Base-by-base conservation (phyloP, 1,140 invertebrate genomes). In the Drosophila pectinifera region DNA sequence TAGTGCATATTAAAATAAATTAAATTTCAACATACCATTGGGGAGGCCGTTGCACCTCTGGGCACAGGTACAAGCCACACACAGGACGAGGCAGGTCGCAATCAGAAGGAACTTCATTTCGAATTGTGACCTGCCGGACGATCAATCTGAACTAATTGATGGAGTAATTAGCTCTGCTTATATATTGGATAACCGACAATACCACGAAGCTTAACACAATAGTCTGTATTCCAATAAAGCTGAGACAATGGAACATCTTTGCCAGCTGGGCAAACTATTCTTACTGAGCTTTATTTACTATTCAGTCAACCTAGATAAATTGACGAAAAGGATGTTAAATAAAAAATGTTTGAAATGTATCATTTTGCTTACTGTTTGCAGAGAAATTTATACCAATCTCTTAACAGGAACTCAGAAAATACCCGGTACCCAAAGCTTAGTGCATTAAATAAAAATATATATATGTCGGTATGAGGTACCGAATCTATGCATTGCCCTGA, bases 91-190 rank as follows among this genome's bases (percentile, higher is more conserved):
- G 10, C 24, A 48, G 5, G 46, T n/a, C 26, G n/a, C 46, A 28
- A 48, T 18, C 24, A 48, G 24, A 28, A 48, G 46, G 46, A 48
- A 28, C 7, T 49, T 49, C 46, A 49, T 49, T 1, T 16, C 28
- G 0, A 31, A 8, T 18, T 18, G n/a, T 5, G 28, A 28, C 10
- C 16, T 11, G 5, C 28, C n/a, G 8, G 5, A 6, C 0, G 1
- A 28, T 5, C n/a, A 24, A 11, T 28, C 3, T 18, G n/a, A 49
- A 49, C 53, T 55, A 34, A 38, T 39, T 36, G 24, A 18, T 49
- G 10, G 1, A 3, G 10, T 4, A 10, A 11, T 14, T 3, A n/a
- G 8, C 5, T 3, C 0, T 2, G 28, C 28, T 53, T 54, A 7
- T 38, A 54, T 53, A 53, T 26, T 4, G 16, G n/a, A 6, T 14